Evolutionary conservation across 2,113 vertebrate genomes (phyloP).

Genomic region (Nerophis ophidion): DNA sequence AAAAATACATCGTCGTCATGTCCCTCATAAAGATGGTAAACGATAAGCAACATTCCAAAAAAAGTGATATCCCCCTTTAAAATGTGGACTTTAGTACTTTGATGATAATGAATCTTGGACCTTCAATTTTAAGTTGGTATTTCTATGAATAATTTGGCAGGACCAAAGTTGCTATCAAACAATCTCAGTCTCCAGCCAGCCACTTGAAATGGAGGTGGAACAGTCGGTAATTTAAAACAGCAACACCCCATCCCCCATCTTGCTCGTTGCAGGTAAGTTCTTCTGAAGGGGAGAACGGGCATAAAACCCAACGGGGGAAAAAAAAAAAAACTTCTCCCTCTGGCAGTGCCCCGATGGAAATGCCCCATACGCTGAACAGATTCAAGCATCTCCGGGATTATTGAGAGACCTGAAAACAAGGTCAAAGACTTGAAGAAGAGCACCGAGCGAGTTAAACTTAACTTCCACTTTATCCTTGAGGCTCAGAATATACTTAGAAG

Average conservation of each 20-base stretch:
- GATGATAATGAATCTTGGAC: no score
- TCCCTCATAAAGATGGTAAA: no score
- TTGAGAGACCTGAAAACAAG: conserved; percentile 71
- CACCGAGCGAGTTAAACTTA: conserved; percentile 74
- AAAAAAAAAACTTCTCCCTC: conserved; percentile 27
- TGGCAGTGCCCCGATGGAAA: conserved; percentile 42
- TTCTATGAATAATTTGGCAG: no score
- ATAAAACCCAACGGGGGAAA: conserved; percentile 7
- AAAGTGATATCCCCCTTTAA: no score
- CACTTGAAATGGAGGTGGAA: not conserved
- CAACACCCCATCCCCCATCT: conserved; percentile 9
- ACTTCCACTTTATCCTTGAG: conserved; percentile 72
- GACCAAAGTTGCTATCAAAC: not conserved
- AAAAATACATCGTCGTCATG: no score
- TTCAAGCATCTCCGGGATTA: conserved; percentile 68
- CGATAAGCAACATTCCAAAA: no score
- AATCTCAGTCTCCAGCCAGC: not conserved
- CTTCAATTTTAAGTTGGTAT: no score
- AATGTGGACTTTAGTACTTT: no score
- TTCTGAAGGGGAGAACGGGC: conserved; percentile 27
- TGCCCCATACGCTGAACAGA: conserved; percentile 35
- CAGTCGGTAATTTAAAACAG: conserved; percentile 1
- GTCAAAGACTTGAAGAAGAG: conserved; percentile 72
- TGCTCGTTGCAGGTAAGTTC: conserved; percentile 42
- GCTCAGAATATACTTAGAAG: conserved; percentile 72